These are phyloP conservation scores for Pachypanchax playfairii DNA, from an alignment of 2,113 vertebrate genomes.

Conservation along the genomic window DNA sequence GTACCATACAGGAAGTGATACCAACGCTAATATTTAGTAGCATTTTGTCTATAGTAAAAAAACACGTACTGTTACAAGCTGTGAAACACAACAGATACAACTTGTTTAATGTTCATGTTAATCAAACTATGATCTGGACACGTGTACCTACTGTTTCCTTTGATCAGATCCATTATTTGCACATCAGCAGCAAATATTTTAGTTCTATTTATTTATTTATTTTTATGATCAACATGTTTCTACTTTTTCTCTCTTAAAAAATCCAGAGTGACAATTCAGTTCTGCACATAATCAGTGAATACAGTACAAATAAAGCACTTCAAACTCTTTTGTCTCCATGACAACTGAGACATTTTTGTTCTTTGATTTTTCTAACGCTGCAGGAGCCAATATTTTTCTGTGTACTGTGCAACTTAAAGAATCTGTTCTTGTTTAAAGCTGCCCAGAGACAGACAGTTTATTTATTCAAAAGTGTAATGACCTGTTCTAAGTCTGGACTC, in stretches of 20 bases:
- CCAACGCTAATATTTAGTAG: no score
- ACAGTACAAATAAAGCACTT: slow-evolving; percentile 38
- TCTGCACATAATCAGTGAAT: slow-evolving; percentile 23
- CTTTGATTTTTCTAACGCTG: slow-evolving; percentile 24
- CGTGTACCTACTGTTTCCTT: no score
- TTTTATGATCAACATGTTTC: not conserved
- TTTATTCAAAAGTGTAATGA: no score
- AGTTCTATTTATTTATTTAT: not conserved
- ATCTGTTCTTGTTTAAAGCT: slow-evolving; percentile 26
- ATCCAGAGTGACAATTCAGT: slow-evolving; percentile 11
- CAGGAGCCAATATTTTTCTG: slow-evolving; percentile 25
- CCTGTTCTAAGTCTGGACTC: no score
- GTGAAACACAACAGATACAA: no score
- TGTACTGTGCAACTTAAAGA: slow-evolving; percentile 26
- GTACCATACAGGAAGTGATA: no score
- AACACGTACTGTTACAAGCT: no score
- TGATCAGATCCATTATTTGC: not conserved
- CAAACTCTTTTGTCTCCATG: slow-evolving; percentile 59
- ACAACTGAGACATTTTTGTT: slow-evolving; percentile 55
- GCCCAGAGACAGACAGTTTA: not conserved
- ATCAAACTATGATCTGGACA: no score
- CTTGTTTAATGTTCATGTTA: no score
- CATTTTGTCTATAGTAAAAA: no score
- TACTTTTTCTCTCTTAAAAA: not conserved
- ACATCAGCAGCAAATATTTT: not conserved